Evolutionary conservation across 2,888 invertebrate genomes (phyloP).

Genomic region (Harmothoe impar): DNA sequence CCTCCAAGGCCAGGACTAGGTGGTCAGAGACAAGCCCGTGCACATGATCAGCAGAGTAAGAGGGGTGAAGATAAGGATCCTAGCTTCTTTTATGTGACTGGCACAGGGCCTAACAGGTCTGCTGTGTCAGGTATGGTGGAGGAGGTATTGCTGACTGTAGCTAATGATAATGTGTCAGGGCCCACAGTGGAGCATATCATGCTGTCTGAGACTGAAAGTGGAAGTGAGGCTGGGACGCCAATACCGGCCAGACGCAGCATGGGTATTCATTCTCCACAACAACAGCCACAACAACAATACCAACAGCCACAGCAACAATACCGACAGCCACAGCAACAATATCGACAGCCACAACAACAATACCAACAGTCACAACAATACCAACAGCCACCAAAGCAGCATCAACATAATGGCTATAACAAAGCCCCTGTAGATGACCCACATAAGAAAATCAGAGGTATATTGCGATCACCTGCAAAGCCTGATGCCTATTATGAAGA

Average conservation of each 20-base stretch:
- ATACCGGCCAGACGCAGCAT: neutral
- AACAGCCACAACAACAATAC: neutral
- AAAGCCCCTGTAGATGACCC: neutral
- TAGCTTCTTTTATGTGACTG: conserved; percentile 60
- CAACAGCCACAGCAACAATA: neutral
- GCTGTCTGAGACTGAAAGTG: conserved; percentile 55
- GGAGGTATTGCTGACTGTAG: conserved; percentile 24
- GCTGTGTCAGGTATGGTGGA: neutral
- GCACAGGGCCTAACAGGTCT: conserved; percentile 21
- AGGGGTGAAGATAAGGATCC: neutral
- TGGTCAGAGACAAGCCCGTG: neutral
- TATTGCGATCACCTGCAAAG: conserved; percentile 1
- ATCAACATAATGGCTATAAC: too few relatives aligned
- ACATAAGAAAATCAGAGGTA: conserved; percentile 42
- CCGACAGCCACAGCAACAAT: neutral
- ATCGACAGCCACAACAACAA: neutral
- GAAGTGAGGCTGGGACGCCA: conserved; percentile 46
- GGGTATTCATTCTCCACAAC: neutral
- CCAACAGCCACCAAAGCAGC: neutral
- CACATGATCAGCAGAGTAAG: neutral
- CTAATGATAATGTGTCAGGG: neutral
- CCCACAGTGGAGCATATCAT: conserved; percentile 61
- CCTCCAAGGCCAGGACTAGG: neutral
- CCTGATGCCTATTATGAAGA: neutral
- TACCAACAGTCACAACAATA: neutral